Conservation (phyloP, 2,888 invertebrate genomes). For the Caenorhabditis plicata region DNA sequence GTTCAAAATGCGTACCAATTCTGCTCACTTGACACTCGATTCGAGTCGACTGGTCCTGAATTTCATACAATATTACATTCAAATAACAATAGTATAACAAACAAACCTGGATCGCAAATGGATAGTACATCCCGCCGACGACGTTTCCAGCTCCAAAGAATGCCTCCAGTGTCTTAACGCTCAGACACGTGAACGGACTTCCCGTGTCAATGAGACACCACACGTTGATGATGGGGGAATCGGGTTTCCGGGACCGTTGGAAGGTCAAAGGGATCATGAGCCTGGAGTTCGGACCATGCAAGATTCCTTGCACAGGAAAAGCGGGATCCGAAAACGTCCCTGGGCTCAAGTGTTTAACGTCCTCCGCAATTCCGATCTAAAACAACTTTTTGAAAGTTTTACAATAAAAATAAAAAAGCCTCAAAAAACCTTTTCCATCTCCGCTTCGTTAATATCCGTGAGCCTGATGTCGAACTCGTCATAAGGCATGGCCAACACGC, state of each 20-base stretch:
- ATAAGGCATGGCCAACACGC: conserved; percentile 15
- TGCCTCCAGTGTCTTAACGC: conserved; percentile 5
- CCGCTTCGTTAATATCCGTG: conserved; percentile 19
- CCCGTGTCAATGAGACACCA: conserved; percentile 17
- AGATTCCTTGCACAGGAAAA: conserved; percentile 8
- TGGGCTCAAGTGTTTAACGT: conserved; percentile 2
- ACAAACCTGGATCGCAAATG: not conserved
- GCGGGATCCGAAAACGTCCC: conserved; percentile 1
- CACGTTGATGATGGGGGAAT: conserved; percentile 3
- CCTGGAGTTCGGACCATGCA: conserved; percentile 9
- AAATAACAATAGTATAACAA: not conserved
- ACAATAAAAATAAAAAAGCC: conserved; percentile 8
- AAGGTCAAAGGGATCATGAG: conserved; percentile 11
- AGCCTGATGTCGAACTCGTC: conserved; percentile 18
- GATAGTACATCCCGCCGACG: not conserved
- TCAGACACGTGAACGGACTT: conserved; percentile 11
- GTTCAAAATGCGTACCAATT: too few species aligned
- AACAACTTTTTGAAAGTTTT: conserved; percentile 8
- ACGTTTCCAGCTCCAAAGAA: conserved; percentile 12
- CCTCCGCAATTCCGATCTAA: conserved; percentile 7
- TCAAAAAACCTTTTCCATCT: conserved; percentile 19
- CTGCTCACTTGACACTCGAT: conserved; percentile 15
- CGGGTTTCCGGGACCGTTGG: conserved; percentile 6
- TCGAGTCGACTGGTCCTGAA: conserved; percentile 9
- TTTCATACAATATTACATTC: conserved; percentile 1